Evolutionary conservation across 2,797 vertebrate genomes (phyloP).

Genomic region (Eurystomus glaucurus): DNA sequence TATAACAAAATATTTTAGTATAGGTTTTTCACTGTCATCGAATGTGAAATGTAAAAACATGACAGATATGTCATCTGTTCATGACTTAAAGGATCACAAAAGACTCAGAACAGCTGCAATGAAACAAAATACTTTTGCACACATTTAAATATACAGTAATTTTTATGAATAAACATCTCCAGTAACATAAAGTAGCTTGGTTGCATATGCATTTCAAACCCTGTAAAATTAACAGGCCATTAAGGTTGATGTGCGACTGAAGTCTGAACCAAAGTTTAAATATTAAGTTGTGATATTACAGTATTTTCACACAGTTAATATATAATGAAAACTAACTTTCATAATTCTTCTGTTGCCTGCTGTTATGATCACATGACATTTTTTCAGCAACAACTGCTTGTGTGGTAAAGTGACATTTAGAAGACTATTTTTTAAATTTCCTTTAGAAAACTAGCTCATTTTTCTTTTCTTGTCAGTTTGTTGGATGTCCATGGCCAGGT

Average conservation of each 20-base stretch:
- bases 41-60: background rate
- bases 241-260: background rate
- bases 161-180: background rate
- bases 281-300: background rate
- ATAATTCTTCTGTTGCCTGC: background rate
- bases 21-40: background rate
- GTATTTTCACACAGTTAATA: background rate
- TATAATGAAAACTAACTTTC: background rate
- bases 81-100: background rate
- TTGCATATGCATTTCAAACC: background rate
- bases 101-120: background rate
- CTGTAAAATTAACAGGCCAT: background rate
- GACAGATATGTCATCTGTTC: background rate
- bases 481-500: background rate
- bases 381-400: background rate
- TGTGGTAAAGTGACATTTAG: background rate
- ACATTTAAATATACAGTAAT: background rate
- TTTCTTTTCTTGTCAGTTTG: background rate
- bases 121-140: background rate
- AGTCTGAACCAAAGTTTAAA: background rate
- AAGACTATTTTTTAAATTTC: background rate
- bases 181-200: background rate
- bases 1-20: background rate
- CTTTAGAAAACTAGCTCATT: background rate
- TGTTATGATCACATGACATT: rapidly evolving